Percentiles rank a stretch among this genome's conserved stretches.
These are phyloP conservation scores for Augochlorella aurata DNA, from an alignment of 2,888 invertebrate genomes.

Conservation along the genomic window DNA sequence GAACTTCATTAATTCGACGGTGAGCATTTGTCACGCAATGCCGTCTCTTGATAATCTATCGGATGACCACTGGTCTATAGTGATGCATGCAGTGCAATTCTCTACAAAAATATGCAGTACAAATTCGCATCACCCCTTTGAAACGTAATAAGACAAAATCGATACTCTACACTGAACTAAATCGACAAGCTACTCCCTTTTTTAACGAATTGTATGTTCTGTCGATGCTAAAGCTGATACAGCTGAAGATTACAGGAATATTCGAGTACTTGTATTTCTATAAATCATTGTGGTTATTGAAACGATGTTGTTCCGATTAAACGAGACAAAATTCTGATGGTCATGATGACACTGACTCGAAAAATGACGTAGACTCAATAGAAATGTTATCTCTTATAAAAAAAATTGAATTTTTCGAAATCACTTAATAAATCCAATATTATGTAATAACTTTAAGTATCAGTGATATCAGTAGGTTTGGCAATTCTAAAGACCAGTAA, in stretches of 20 bases:
- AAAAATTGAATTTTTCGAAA: too few relatives aligned
- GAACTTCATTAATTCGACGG: conserved; percentile 15
- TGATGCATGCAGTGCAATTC: conserved; percentile 46
- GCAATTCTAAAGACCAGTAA: background rate
- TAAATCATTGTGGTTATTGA: background rate
- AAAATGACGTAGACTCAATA: background rate
- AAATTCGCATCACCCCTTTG: background rate
- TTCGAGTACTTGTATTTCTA: background rate
- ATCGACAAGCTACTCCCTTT: background rate
- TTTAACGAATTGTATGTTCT: background rate
- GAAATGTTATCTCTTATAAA: too few relatives aligned
- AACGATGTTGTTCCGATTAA: background rate
- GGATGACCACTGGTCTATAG: conserved; percentile 10
- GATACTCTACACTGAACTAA: background rate
- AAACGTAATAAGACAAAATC: background rate
- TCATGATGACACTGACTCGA: background rate
- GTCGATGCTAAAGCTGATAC: background rate
- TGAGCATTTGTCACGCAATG: conserved; percentile 11
- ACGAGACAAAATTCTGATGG: background rate
- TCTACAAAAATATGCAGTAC: conserved; percentile 7
- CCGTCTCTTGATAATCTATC: conserved; percentile 30
- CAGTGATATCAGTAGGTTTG: background rate
- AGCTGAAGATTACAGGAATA: background rate
- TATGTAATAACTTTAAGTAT: background rate
- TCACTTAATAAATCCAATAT: too few relatives aligned